Conservation (phyloP, 2,888 invertebrate genomes). For the Microplitis manilae region DNA sequence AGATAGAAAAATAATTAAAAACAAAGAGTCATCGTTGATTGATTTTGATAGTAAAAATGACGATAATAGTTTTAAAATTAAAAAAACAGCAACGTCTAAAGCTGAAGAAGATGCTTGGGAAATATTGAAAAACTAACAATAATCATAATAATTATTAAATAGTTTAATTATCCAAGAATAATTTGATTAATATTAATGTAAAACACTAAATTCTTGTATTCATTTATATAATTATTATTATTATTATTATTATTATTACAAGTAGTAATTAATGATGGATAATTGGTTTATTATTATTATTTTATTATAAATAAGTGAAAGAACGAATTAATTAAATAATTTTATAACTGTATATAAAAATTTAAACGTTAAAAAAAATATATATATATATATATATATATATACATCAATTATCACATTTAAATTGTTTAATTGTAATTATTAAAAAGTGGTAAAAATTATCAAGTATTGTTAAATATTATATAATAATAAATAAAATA, state of each 20-base stretch:
- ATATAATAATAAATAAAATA: background rate
- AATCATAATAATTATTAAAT: slow-evolving; percentile 29
- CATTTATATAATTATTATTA: no score
- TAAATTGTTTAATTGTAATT: no score
- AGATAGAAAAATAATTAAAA: slow-evolving; percentile 54
- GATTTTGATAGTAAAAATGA: slow-evolving; percentile 62
- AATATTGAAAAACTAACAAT: slow-evolving; percentile 66
- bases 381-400: no score
- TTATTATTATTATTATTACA: no score
- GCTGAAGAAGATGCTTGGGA: slow-evolving; percentile 69
- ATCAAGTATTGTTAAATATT: background rate
- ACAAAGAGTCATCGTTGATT: slow-evolving; percentile 60
- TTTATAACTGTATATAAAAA: no score
- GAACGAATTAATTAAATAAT: no score
- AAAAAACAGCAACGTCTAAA: slow-evolving; percentile 59
- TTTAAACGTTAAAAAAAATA: no score
- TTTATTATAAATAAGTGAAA: no score
- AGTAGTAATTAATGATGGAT: no score
- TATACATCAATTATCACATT: no score
- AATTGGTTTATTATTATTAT: no score
- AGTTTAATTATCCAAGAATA: background rate
- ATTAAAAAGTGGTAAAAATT: no score
- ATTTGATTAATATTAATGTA: background rate
- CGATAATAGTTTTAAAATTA: slow-evolving; percentile 47
- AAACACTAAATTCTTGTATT: background rate